Conservation (phyloP, 2,797 vertebrate species). For the Apogon talboti region DNA sequence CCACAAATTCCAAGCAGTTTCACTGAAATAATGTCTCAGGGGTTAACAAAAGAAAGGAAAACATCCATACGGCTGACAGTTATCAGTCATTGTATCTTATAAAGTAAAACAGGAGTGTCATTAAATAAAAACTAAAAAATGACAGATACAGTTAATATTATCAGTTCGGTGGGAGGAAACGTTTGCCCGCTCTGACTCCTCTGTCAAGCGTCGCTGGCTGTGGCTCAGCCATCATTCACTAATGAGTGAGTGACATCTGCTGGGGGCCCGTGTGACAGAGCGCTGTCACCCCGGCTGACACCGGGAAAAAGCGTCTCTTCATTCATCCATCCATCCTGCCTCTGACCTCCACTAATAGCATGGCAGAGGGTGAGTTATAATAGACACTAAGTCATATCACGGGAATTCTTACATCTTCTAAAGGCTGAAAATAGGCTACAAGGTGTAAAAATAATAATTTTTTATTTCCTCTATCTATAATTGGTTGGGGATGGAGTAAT, state of each 20-base stretch:
- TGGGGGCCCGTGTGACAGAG: conserved; percentile 76
- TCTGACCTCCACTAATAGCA: not conserved
- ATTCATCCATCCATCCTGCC: conserved; percentile 18
- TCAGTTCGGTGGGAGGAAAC: conserved; percentile 18
- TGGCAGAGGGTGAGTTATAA: not conserved
- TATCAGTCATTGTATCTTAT: not conserved
- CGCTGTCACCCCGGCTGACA: conserved; percentile 52
- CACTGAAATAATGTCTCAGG: too few relatives aligned
- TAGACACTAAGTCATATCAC: not conserved
- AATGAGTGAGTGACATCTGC: conserved; percentile 87
- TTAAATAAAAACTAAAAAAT: not conserved
- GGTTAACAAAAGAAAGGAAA: not conserved
- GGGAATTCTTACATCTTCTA: not conserved
- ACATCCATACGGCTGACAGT: not conserved
- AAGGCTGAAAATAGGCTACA: not conserved
- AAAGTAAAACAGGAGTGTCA: conserved; percentile 6
- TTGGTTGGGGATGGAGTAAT: not conserved
- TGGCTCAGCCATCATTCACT: conserved; percentile 70
- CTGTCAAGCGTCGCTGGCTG: conserved; percentile 26
- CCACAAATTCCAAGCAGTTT: too few relatives aligned
- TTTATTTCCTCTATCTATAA: not conserved
- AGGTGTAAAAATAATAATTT: not conserved
- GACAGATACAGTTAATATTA: not conserved
- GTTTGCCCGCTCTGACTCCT: conserved; percentile 18
- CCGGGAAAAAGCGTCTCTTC: conserved; percentile 31